Base-by-base conservation (phyloP, 1,140 invertebrate species). In the Lordiphosa mommai region DNA sequence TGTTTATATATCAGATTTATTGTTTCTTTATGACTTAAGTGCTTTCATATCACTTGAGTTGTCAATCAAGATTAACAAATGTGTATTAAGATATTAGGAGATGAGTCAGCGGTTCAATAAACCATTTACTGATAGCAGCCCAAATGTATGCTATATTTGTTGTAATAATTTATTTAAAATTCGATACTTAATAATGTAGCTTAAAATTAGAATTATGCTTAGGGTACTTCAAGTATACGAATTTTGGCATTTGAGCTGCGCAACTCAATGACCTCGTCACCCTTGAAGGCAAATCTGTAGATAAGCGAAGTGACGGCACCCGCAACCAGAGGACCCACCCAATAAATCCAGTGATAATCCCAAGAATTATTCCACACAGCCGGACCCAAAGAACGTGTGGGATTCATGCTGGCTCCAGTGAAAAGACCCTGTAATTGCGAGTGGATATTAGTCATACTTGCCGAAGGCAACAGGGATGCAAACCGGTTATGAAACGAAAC, bases 351-450 rank as follows among this genome's bases (percentile, higher is more conserved):
- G 59, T 95, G 95, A 51, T 92, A 52, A 0, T 85, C 59, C 94
- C 94, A 97, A 32, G 90, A 89, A 8, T 92, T 91, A 27, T 92
- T 93, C 72, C 95, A 92, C 1, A 96, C 67, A 0, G 94, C 95
- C 0, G 95, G 95, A 1, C 91, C 95, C 48, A 96, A 91, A 6
- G 92, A 92, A 56, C 95, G 91, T 0, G 94, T 95, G 0, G 95
- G 95, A 82, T 96, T 96, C 93, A 96, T 92, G 64, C 94, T 93
- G 32, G 93, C 93, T 0, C 94, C 94, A 2, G 94, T 95, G 48
- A 92, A 93, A 0, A 92, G 91, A 7, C 91, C 92, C 93, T 93
- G 67, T 36, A 86, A 41, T 4, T 3, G 4, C 5, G 20, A 0
- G 5, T 23, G 1, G 1, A 23, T 5, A 23, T 23, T 5, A 23